These are phyloP conservation scores for Sebastes oblongus DNA, from an alignment of 2,797 vertebrate species.

Conservation along the genomic window DNA sequence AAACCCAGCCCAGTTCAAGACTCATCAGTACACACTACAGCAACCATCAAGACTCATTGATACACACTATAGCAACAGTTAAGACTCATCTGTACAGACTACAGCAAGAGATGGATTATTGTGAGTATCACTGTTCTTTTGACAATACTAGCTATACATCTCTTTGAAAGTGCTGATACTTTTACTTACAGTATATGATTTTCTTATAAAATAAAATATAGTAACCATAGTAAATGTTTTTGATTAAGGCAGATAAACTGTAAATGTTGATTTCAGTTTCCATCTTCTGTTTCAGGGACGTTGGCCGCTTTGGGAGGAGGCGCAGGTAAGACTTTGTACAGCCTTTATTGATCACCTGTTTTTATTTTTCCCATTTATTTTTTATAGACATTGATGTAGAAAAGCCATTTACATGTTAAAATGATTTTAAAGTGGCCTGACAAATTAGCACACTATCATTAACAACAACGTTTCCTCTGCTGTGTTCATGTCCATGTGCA, in stretches of 20 bases:
- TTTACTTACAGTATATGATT: neutral
- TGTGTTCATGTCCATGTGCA: neutral
- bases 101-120: accelerated
- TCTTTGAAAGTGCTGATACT: neutral
- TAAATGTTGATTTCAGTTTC: neutral
- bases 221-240: neutral
- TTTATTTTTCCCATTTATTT: too few species aligned
- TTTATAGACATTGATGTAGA: neutral
- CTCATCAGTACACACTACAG: too few species aligned
- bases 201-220: neutral
- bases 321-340: too few species aligned
- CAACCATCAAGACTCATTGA: too few species aligned
- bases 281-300: conserved; percentile 15
- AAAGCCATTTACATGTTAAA: neutral
- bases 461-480: neutral
- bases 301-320: accelerated
- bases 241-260: neutral
- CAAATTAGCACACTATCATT: neutral
- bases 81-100: too few species aligned
- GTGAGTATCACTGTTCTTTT: neutral
- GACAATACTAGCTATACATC: too few species aligned
- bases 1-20: neutral
- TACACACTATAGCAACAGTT: too few species aligned
- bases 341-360: too few species aligned
- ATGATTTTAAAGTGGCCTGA: neutral